A percentile compares a stretch with the other conserved stretches of the same genome.
Evolutionary conservation across 2,113 vertebrate genomes (phyloP).

Genomic region (Trogon surrucura): DNA sequence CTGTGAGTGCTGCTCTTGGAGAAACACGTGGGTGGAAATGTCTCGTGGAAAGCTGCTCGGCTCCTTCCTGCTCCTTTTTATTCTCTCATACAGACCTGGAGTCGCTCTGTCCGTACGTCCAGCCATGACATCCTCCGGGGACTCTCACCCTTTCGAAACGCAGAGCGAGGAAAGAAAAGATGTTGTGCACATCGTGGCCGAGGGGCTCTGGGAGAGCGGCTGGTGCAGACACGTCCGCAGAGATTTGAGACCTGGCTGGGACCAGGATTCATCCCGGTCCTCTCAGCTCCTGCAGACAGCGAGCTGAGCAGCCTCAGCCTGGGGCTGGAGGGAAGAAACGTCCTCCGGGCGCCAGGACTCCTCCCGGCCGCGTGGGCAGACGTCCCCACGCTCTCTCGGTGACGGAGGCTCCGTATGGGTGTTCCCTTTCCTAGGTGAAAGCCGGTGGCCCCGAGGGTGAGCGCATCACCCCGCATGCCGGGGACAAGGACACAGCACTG

Average conservation of each 20-base stretch:
- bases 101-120: rapidly evolving
- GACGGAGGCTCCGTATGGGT: not conserved
- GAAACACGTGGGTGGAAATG: not conserved
- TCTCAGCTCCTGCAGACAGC: not conserved
- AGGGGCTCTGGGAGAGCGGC: not conserved
- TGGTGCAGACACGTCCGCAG: not conserved
- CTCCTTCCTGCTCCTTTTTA: not conserved
- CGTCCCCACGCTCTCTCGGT: rapidly evolving
- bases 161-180: not conserved
- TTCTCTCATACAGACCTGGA: not conserved
- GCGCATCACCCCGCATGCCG: rapidly evolving
- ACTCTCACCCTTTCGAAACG: rapidly evolving
- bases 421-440: not conserved
- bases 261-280: not conserved
- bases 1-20: not conserved
- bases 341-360: rapidly evolving
- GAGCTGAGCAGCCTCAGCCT: not conserved
- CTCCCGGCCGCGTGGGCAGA: rapidly evolving
- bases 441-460: no score
- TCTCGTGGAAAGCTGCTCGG: not conserved
- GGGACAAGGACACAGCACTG: not conserved
- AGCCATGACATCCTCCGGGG: not conserved
- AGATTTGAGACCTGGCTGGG: not conserved
- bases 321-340: not conserved
- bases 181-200: not conserved